Evolutionary conservation across 1,140 invertebrate genomes (phyloP).

Genomic region (Bicyclus anynana): DNA sequence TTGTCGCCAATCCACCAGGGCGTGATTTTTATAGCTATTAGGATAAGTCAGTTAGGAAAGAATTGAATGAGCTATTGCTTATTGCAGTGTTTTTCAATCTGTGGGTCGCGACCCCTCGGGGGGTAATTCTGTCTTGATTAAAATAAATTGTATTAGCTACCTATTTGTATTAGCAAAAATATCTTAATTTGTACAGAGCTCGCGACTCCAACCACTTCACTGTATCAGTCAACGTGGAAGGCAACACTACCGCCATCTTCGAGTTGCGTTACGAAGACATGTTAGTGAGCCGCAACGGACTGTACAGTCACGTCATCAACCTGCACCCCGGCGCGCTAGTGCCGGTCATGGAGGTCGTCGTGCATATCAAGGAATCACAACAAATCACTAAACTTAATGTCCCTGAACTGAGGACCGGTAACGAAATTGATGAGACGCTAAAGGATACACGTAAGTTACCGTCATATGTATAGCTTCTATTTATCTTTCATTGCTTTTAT

Average conservation of each 20-base stretch:
- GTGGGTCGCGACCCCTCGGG: no score
- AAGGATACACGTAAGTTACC: constrained; percentile 60
- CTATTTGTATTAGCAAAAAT: no score
- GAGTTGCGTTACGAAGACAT: constrained; percentile 83
- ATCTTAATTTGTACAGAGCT: constrained; percentile 58
- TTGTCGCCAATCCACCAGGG: no score
- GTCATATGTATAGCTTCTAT: not conserved
- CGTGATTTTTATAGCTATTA: no score
- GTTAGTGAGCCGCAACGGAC: constrained; percentile 75
- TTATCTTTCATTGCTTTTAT: no score
- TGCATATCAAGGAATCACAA: constrained; percentile 78
- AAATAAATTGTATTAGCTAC: no score
- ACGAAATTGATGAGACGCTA: constrained; percentile 75
- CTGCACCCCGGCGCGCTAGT: constrained; percentile 79
- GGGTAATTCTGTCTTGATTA: no score
- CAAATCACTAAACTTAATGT: constrained; percentile 78
- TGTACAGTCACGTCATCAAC: constrained; percentile 81
- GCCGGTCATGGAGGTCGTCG: constrained; percentile 76
- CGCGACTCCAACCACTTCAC: constrained; percentile 82
- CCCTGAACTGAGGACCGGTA: constrained; percentile 78
- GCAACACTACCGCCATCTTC: constrained; percentile 78
- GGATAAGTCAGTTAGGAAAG: no score
- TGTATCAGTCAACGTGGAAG: constrained; percentile 79
- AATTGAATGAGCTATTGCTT: no score
- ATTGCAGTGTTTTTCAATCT: no score